A percentile compares a stretch with the other conserved stretches of the same genome.
Evolutionary conservation across 2,888 invertebrate species (phyloP).

Genomic region (Caenorhabditis parvicauda): DNA sequence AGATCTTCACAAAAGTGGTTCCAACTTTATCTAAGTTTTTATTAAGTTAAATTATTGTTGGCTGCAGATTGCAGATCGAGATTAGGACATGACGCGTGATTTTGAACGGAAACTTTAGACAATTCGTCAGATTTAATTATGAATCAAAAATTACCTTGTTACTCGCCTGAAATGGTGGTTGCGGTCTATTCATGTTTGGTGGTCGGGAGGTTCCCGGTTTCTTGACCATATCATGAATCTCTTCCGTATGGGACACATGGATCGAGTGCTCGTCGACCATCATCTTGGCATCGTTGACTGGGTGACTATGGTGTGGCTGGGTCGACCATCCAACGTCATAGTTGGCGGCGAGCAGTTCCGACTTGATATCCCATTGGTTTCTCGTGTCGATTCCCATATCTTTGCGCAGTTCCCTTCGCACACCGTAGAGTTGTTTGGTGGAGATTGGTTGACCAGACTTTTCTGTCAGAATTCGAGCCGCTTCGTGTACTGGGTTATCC

Average conservation of each 20-base stretch:
- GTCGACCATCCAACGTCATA: background rate
- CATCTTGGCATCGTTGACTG: background rate
- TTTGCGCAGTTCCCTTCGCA: conserved; percentile 9
- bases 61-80: no score
- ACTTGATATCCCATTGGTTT: background rate
- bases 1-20: no score
- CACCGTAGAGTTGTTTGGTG: conserved; percentile 8
- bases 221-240: conserved; percentile 7
- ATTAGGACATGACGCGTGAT: no score
- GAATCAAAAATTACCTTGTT: no score
- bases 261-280: conserved; percentile 13
- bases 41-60: no score
- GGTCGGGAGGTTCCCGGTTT: no score
- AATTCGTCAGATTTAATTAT: no score
- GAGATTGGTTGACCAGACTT: conserved; percentile 23
- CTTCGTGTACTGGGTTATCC: conserved; percentile 15
- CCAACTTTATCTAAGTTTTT: no score
- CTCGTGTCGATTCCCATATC: background rate
- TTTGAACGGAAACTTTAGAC: no score
- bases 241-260: conserved; percentile 22
- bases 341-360: background rate
- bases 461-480: conserved; percentile 17
- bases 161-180: no score
- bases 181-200: no score
- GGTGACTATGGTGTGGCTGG: background rate